These are phyloP conservation scores for Pogonomyrmex barbatus DNA, from an alignment of 1,140 invertebrate species.

Conservation along the genomic window DNA sequence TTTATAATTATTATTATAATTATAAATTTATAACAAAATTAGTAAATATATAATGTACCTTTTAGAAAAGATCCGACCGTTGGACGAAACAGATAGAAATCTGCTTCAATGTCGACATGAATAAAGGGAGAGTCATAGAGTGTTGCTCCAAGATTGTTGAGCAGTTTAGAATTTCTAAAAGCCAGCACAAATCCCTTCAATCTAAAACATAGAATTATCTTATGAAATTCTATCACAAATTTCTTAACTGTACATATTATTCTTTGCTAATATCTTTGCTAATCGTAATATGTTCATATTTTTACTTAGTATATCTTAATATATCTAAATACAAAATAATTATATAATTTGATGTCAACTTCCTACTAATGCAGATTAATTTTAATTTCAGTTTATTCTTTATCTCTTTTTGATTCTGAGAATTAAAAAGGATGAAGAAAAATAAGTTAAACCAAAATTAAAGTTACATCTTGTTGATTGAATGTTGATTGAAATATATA, in stretches of 20 bases:
- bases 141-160: slow-evolving; percentile 86
- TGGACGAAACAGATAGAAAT: slow-evolving; percentile 89
- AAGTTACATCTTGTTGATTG: too few species aligned
- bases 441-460: too few species aligned
- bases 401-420: too few species aligned
- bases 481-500: too few species aligned
- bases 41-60: slow-evolving; percentile 78
- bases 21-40: neutral
- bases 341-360: too few species aligned
- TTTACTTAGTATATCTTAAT: neutral
- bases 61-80: slow-evolving; percentile 81
- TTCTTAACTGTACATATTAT: neutral
- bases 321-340: too few species aligned
- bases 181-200: slow-evolving; percentile 88
- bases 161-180: slow-evolving; percentile 88
- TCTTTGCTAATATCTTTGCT: neutral
- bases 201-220: slow-evolving; percentile 77
- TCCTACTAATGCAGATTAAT: too few species aligned
- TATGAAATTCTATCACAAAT: neutral
- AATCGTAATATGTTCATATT: neutral
- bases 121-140: slow-evolving; percentile 87
- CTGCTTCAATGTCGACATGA: slow-evolving; percentile 88
- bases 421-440: too few species aligned
- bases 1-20: neutral
- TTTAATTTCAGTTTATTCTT: too few species aligned